A percentile compares a stretch with the other conserved stretches of the same genome.
phyloP scores from a whole-genome alignment of 2,888 invertebrate genomes.

The Troides aeacus region DNA sequence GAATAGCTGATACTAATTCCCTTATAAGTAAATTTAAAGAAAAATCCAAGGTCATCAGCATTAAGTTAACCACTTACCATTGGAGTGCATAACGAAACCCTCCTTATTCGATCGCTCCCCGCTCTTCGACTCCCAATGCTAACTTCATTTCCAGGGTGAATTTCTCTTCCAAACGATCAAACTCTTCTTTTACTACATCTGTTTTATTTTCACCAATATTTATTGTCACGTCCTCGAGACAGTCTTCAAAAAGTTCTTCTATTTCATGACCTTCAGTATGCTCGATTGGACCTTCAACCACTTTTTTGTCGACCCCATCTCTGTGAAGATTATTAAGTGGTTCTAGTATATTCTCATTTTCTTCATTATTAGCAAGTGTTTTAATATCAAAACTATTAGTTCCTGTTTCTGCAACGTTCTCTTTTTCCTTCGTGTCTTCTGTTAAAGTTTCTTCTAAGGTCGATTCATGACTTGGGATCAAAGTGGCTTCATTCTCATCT shows the following conservation, averaged over 20 bases:
- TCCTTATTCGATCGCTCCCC: background rate
- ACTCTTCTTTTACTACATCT: constrained; percentile 32
- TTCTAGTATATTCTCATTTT: constrained; percentile 5
- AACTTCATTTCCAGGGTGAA: constrained; percentile 72
- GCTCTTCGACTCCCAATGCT: constrained; percentile 40
- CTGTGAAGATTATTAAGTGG: constrained; percentile 16
- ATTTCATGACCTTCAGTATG: constrained; percentile 42
- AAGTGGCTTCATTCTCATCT: constrained; percentile 57
- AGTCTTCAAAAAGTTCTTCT: constrained; percentile 54
- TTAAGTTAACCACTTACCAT: background rate
- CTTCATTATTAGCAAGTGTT: constrained; percentile 2
- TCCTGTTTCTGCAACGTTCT: background rate
- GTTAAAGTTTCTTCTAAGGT: constrained; percentile 63
- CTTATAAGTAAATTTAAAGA: too few relatives aligned
- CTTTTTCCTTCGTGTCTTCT: constrained; percentile 40
- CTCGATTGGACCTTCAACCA: constrained; percentile 22
- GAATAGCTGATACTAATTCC: too few relatives aligned
- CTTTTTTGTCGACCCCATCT: constrained; percentile 13
- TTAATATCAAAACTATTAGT: constrained; percentile 3
- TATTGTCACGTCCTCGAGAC: constrained; percentile 46
- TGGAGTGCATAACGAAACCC: background rate
- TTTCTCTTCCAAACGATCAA: constrained; percentile 52
- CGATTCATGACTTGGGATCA: constrained; percentile 52
- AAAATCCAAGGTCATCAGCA: background rate
- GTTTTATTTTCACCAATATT: constrained; percentile 9